A percentile compares a stretch with the other conserved stretches of the same genome.
Conservation (phyloP, 2,113 vertebrate species). For the Oryzias celebensis region DNA sequence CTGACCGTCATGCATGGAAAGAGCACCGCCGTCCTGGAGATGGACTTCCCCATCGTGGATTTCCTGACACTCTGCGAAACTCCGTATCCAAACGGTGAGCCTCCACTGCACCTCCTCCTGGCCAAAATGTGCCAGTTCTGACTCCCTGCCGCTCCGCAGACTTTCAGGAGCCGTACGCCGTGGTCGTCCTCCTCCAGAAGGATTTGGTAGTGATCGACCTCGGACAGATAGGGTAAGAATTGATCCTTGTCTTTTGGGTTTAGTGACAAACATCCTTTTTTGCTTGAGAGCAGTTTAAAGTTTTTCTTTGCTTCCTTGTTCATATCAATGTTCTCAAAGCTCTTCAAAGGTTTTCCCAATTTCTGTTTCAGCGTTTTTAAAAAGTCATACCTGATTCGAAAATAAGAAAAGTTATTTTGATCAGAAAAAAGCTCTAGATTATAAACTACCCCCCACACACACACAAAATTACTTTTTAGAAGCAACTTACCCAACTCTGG, state of each 20-base stretch:
- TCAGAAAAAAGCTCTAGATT: too few relatives aligned
- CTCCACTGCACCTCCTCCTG: not conserved
- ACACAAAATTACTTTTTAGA: too few relatives aligned
- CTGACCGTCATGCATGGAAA: constrained; percentile 99
- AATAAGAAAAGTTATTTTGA: too few relatives aligned
- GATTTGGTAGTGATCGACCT: constrained; percentile 97
- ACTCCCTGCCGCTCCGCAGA: constrained; percentile 71
- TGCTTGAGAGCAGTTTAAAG: too few relatives aligned
- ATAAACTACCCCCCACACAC: too few relatives aligned
- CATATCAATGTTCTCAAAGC: too few relatives aligned
- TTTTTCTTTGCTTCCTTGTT: too few relatives aligned
- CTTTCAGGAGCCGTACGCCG: constrained; percentile 97
- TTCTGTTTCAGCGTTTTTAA: too few relatives aligned
- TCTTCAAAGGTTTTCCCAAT: too few relatives aligned
- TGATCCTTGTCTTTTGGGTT: not conserved
- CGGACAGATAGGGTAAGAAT: constrained; percentile 90
- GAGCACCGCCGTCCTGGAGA: constrained; percentile 95
- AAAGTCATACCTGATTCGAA: too few relatives aligned
- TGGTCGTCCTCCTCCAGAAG: constrained; percentile 95
- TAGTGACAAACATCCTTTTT: too few relatives aligned
- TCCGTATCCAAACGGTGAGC: constrained; percentile 93
- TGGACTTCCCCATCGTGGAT: constrained; percentile 98
- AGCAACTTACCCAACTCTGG: too few relatives aligned
- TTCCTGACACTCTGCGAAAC: constrained; percentile 98
- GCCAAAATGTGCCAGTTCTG: not conserved